Conservation (phyloP, 2,888 invertebrate genomes). For the Lasiommata megera region DNA sequence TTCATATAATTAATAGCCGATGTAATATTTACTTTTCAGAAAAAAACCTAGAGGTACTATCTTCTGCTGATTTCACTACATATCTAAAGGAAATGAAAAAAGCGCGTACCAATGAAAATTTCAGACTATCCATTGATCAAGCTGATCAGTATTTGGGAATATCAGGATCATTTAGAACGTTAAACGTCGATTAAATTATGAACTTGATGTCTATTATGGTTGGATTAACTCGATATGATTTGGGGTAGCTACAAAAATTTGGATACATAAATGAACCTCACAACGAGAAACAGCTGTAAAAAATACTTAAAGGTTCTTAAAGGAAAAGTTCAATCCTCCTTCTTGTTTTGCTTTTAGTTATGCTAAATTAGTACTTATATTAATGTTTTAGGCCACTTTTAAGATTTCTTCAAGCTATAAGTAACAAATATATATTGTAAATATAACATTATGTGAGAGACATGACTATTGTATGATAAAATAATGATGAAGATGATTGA, state of each 20-base stretch:
- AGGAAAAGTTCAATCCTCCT: too few species aligned
- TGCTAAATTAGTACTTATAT: too few species aligned
- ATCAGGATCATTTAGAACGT: slow-evolving; percentile 35
- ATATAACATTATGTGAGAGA: too few species aligned
- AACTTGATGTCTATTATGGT: neutral
- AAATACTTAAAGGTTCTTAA: too few species aligned
- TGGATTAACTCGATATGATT: too few species aligned
- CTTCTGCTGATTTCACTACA: slow-evolving; percentile 36
- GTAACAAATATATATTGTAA: too few species aligned
- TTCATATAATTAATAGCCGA: neutral
- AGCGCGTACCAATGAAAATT: slow-evolving; percentile 28
- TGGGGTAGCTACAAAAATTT: too few species aligned
- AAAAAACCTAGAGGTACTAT: slow-evolving; percentile 14
- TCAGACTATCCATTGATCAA: slow-evolving; percentile 18
- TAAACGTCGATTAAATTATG: slow-evolving; percentile 32
- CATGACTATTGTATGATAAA: too few species aligned
- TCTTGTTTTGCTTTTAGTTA: too few species aligned
- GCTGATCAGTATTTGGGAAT: slow-evolving; percentile 33
- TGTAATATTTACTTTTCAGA: slow-evolving; percentile 16
- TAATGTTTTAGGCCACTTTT: too few species aligned
- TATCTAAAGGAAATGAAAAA: slow-evolving; percentile 40
- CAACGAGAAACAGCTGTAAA: neutral
- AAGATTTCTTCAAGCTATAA: too few species aligned
- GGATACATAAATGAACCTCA: neutral
- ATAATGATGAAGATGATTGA: too few species aligned